Conservation (phyloP, 1,140 invertebrate genomes). For the Atta cephalotes region DNA sequence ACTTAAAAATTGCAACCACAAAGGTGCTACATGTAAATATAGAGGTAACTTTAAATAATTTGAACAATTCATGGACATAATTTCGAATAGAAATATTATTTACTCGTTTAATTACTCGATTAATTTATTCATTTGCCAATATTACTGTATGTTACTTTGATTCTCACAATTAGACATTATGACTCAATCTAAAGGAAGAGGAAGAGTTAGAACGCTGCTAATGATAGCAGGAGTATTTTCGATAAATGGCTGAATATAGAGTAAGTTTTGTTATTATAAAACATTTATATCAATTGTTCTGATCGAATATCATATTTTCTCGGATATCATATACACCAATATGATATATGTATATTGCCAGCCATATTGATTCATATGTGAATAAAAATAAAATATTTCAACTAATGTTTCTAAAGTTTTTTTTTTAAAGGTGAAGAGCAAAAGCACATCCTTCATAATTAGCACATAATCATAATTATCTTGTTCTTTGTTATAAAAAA, state of each 20-base stretch:
- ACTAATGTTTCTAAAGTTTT: conserved; percentile 5
- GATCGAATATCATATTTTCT: conserved; percentile 5
- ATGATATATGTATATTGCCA: not conserved
- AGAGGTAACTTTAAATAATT: conserved; percentile 33
- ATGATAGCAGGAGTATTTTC: conserved; percentile 33
- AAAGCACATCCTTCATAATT: not conserved
- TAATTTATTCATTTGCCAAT: conserved; percentile 6
- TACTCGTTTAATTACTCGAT: not conserved
- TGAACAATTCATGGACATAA: conserved; percentile 23
- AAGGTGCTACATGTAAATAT: not conserved
- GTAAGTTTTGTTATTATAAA: not conserved
- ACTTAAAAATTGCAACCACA: conserved; percentile 31
- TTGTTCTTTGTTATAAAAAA: conserved; percentile 5
- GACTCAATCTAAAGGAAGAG: conserved; percentile 31
- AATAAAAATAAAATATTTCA: not conserved
- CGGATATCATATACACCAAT: not conserved
- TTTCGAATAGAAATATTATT: not conserved
- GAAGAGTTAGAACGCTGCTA: conserved; percentile 21
- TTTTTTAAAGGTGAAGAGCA: not conserved
- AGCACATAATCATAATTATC: conserved; percentile 3
- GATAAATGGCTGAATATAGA: conserved; percentile 12
- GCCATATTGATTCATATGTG: not conserved
- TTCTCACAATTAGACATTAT: conserved; percentile 32
- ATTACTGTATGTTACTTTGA: not conserved
- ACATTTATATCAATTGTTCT: not conserved